Percentiles rank a stretch among this genome's conserved stretches.
phyloP scores from a whole-genome alignment of 2,113 vertebrate species.

The Pongo pygmaeus region DNA sequence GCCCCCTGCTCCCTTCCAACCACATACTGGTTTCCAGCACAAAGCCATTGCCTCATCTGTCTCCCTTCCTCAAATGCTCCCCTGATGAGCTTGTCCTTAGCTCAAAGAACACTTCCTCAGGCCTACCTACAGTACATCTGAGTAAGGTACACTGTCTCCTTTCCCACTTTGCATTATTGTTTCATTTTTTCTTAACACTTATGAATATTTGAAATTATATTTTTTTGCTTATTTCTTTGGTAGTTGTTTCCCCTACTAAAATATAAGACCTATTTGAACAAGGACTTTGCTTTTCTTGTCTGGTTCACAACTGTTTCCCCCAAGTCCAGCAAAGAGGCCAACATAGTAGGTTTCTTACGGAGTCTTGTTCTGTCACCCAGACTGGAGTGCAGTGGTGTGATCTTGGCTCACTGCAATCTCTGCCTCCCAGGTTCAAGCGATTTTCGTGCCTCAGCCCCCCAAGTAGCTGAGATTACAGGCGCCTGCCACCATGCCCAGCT shows the following conservation, averaged over 20 bases:
- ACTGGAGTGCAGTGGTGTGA: too few species aligned
- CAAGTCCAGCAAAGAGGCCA: not conserved
- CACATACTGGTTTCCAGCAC: not conserved
- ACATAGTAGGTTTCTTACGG: not conserved
- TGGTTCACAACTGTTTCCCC: not conserved
- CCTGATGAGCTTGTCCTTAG: not conserved
- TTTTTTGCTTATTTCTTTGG: not conserved
- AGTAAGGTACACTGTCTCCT: not conserved
- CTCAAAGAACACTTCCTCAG: not conserved
- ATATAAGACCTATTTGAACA: slow-evolving; percentile 14
- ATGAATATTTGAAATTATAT: not conserved
- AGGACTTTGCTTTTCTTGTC: not conserved
- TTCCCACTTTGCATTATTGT: not conserved
- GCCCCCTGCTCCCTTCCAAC: not conserved
- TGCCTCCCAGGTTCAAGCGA: too few species aligned
- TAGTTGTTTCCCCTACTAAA: not conserved
- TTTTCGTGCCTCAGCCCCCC: too few species aligned
- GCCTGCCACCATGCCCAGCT: too few species aligned
- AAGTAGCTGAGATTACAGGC: too few species aligned
- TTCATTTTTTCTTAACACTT: slow-evolving; percentile 5
- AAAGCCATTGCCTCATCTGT: not conserved
- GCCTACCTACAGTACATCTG: not conserved
- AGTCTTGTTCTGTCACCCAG: too few species aligned
- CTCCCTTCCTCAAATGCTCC: not conserved
- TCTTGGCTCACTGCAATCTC: too few species aligned